Base-by-base conservation (phyloP, 2,113 vertebrate species). In the Larimichthys polyactis region DNA sequence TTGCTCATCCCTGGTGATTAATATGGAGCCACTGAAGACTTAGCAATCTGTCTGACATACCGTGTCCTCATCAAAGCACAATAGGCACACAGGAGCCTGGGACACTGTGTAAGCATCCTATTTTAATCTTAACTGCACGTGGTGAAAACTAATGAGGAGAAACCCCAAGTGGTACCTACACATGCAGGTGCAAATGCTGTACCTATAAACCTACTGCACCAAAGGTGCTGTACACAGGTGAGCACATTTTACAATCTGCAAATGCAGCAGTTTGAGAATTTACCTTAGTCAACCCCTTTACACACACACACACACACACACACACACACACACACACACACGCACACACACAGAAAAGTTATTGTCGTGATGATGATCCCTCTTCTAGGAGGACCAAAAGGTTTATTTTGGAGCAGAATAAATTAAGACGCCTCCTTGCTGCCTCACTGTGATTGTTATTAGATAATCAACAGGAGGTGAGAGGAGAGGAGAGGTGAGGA, bases 401-500 rank as follows among this genome's bases (percentile, higher is more conserved):
- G 69, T 75, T 75, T 76, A 83, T 62, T 58, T 59, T 29, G 14
- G 71, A 68, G 66, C 6, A 58, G 63, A 76, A 73, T 72, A 81
- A 55, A 69, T 86, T 51, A 63, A 63, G 8, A 44, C 57, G 59
- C 19, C 16, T 78, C 55, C 40, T 72, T 43, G 48, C 29, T 65
- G 73, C 67, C 59, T 75, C 4, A 17, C 63, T 68, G 36, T 79
- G 60, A 79, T 64, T 78, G 60, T 77, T 83, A 84, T 84, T 64
- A 74, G 22, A 81, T 75, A 79, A 82, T 73, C 66, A 79, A 55
- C 69, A 43, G 71, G 59, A 74, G 40, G 43, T 36, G 63, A 72
- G 29, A 44, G 57, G 49, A n/a, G 58, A 44, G 48, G 9, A 27
- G 9, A 32, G 48, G 11, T n/a, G 11, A 32, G 14, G 20, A 8